Percentiles rank a stretch among this genome's conserved stretches.
Evolutionary conservation across 2,113 vertebrate genomes (phyloP).

Genomic region (Cisticola juncidis): DNA sequence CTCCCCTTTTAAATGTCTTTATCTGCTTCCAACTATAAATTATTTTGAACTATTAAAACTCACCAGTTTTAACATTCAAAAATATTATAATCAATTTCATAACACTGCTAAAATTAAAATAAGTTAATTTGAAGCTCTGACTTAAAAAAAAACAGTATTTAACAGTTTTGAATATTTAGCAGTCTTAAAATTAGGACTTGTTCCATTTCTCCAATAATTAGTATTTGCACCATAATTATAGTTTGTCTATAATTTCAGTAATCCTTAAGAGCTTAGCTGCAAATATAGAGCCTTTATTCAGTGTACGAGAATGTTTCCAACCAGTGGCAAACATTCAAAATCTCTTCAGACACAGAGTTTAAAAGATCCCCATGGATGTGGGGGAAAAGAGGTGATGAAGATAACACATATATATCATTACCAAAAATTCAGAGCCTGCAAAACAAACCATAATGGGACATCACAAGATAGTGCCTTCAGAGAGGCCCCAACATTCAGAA

Average conservation of each 20-base stretch:
- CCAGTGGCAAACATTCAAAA: neutral
- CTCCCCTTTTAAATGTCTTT: neutral
- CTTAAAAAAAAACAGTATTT: neutral
- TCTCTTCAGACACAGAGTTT: neutral
- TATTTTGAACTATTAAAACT: neutral
- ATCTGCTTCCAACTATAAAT: neutral
- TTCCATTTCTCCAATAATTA: constrained; percentile 28
- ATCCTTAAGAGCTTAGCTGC: neutral
- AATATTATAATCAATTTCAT: neutral
- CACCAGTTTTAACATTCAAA: neutral
- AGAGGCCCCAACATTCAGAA: neutral
- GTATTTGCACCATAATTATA: constrained; percentile 24
- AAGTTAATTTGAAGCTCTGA: neutral
- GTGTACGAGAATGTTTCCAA: neutral
- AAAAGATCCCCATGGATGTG: neutral
- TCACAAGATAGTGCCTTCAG: neutral
- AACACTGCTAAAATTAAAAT: neutral
- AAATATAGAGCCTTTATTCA: neutral
- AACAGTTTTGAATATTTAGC: constrained; percentile 8
- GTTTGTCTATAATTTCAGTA: constrained; percentile 3
- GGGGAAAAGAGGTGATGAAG: neutral
- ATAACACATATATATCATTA: neutral
- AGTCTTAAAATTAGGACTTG: constrained; percentile 33
- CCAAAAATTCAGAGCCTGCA: neutral
- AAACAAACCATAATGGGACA: neutral